These are phyloP conservation scores for Apamea crenata DNA, from an alignment of 2,888 invertebrate genomes.

Conservation along the genomic window DNA sequence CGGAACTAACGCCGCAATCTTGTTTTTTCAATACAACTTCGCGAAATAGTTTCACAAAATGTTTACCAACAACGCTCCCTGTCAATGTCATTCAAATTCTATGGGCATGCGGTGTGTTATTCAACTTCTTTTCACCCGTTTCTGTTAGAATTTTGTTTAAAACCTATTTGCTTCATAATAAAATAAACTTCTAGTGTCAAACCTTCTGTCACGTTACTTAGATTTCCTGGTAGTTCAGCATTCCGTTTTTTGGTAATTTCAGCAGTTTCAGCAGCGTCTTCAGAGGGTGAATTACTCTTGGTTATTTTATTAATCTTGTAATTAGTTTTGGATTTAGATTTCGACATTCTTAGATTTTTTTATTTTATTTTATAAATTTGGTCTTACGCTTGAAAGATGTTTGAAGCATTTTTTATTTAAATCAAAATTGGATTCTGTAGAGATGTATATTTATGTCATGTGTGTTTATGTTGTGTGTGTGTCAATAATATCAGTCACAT, in stretches of 20 bases:
- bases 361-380: conserved; percentile 1
- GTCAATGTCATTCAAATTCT: background rate
- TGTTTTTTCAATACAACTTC: background rate
- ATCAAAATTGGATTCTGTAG: background rate
- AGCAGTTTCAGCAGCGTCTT: conserved; percentile 6
- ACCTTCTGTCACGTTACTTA: background rate
- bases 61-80: background rate
- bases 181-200: background rate
- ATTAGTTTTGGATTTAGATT: background rate
- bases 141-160: background rate
- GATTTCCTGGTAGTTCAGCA: background rate
- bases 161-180: background rate
- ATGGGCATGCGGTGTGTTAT: background rate
- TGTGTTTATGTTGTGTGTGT: no score
- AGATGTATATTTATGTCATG: no score
- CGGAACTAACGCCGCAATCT: background rate
- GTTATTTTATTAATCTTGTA: no score
- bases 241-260: background rate
- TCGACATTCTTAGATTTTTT: conserved; percentile 16
- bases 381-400: background rate
- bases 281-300: background rate
- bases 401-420: background rate
- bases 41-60: background rate
- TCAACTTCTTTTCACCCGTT: background rate
- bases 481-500: background rate